Conservation (phyloP, 37 sponge, comb jelly and placozoan genomes). For the Crambe crambe region DNA sequence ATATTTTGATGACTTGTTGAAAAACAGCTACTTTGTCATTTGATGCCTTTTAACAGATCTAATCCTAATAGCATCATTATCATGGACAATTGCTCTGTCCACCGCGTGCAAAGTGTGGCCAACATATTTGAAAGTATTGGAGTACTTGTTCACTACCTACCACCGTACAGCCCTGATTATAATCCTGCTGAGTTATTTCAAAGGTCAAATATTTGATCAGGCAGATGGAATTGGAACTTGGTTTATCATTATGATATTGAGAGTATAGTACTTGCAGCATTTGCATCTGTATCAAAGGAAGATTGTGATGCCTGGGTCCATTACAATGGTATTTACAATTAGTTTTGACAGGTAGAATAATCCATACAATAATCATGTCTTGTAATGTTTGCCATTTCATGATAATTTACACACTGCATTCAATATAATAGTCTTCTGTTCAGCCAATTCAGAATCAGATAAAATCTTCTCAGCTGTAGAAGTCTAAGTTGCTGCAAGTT, state of each 20-base stretch:
- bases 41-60: no score
- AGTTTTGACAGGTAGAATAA: no score
- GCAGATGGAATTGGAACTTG: not conserved
- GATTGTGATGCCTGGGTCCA: conserved; percentile 18
- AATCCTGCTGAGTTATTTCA: conserved; percentile 29
- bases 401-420: no score
- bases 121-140: conserved; percentile 15
- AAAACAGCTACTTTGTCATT: no score
- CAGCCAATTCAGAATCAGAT: no score
- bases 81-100: conserved; percentile 9
- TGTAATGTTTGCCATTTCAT: no score
- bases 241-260: not conserved
- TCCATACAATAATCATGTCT: no score
- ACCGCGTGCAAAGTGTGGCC: conserved; percentile 10
- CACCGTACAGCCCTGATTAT: conserved; percentile 22
- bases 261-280: not conserved
- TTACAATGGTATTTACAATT: conserved; percentile 7
- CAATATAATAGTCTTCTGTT: no score
- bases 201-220: conserved; percentile 14
- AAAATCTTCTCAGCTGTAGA: no score
- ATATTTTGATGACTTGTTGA: no score
- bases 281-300: conserved; percentile 6
- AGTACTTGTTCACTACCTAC: conserved; percentile 15
- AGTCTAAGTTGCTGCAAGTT: no score
- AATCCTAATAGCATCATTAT: not conserved